Conservation (phyloP, 2,888 invertebrate species). For the Dexiosoma caninum region DNA sequence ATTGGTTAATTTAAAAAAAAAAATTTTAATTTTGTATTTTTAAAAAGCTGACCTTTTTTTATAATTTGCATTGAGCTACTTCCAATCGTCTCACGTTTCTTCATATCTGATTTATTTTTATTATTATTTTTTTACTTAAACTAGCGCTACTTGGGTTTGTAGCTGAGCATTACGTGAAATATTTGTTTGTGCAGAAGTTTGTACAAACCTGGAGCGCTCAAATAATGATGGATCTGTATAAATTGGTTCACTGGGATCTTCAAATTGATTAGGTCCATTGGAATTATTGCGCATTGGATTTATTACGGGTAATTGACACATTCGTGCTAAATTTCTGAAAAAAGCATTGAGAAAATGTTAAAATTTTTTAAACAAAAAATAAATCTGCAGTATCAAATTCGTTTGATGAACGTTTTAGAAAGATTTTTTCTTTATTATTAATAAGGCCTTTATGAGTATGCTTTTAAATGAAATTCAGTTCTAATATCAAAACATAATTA, state of each 20-base stretch:
- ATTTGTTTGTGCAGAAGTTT: constrained; percentile 49
- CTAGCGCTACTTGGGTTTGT: constrained; percentile 38
- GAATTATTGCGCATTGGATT: constrained; percentile 79
- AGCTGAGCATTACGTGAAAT: constrained; percentile 35
- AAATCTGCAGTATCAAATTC: too few species aligned
- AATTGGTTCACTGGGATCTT: constrained; percentile 94
- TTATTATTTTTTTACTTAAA: constrained; percentile 16
- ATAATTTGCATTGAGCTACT: neutral
- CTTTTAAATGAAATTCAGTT: neutral
- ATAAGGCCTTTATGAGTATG: too few species aligned
- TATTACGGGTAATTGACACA: constrained; percentile 79
- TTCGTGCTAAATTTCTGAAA: constrained; percentile 77
- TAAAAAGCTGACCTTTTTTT: constrained; percentile 48
- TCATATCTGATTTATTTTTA: too few species aligned
- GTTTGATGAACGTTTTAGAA: too few species aligned
- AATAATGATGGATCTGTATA: constrained; percentile 95
- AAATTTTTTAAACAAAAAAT: neutral
- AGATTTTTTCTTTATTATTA: too few species aligned
- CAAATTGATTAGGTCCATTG: constrained; percentile 80
- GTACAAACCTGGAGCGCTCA: constrained; percentile 85
- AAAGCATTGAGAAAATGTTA: neutral
- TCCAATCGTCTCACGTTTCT: neutral
- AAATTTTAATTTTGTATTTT: neutral
- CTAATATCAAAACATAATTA: constrained; percentile 54
- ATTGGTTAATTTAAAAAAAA: neutral